Base-by-base conservation (phyloP, 2,797 vertebrate species). In the Eleutherodactylus coqui region DNA sequence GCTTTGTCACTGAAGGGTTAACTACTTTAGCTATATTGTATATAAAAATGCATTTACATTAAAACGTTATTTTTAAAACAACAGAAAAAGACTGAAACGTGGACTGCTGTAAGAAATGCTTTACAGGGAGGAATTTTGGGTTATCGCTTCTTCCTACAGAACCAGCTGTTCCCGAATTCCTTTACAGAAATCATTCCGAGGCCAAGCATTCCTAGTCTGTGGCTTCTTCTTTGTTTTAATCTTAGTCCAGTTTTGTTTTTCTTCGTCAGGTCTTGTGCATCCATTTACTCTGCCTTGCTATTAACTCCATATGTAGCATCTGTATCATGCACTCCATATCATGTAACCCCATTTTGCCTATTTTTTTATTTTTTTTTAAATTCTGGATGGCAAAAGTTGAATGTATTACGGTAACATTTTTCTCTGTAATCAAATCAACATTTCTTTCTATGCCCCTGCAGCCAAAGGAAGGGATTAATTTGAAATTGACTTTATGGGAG, bases 211-310 rank as follows among this genome's bases (percentile, higher is more conserved):
- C 70, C 41, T 45, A 45, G 38, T 73, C 41, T 73, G 70, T 73
- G 70, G 41, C 24, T 73, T 73, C 41, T 73, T 21, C 41, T 2
- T 45, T 13, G 70, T 45, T 41, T 45, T 73, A 73, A 73, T 45
- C 70, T 73, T 73, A n/a, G 70, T 43, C 38, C 41, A 72, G 69
- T 27, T 73, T 43, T 73, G 2, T 67, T 70, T 41, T 70, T 41
- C 21, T 70, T n/a, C 36, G 4, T 70, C 21, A 5, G 32, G 27
- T 64, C 7, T 32, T 64, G 29, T 32, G 29, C 14, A 62, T 11
- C 14, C 19, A 70, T 41, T 38, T 70, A 41, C 67, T 64, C 1
- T 70, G 36, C 36, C 36, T 70, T 41, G 21, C 36, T 45, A 17
- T 73, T 73, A 73, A 67, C 27, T 14, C 60, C 4, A 34, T 64